phyloP scores from a whole-genome alignment of 2,113 vertebrate species.

The Crotalus helleri region DNA sequence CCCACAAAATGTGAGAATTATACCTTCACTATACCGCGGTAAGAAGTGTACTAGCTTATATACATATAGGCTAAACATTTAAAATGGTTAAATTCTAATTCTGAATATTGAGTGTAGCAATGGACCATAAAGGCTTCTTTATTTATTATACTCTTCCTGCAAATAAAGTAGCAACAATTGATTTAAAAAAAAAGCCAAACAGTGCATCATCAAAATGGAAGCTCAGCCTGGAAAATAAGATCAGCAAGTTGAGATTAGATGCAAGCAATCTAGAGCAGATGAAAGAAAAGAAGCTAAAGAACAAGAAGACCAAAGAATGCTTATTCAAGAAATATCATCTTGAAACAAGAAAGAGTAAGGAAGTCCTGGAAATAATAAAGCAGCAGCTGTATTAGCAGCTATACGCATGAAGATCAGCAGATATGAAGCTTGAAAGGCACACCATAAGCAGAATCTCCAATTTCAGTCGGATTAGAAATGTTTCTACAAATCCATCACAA shows the following conservation, averaged over 20 bases:
- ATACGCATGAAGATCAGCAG: not conserved
- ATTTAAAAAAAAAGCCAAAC: not conserved
- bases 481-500: not conserved
- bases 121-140: not conserved
- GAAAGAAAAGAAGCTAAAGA: not conserved
- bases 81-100: not conserved
- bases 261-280: not conserved
- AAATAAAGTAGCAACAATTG: not conserved
- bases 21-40: not conserved
- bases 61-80: not conserved
- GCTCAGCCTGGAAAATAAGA: not conserved
- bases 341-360: not conserved
- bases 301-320: not conserved
- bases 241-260: not conserved
- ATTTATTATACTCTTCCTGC: not conserved
- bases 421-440: not conserved
- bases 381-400: not conserved
- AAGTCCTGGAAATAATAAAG: not conserved
- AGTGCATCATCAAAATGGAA: not conserved
- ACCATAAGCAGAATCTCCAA: not conserved
- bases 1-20: not conserved
- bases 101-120: not conserved
- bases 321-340: not conserved
- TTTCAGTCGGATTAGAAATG: not conserved
- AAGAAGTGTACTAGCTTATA: not conserved